phyloP scores from a whole-genome alignment of 2,113 vertebrate genomes.

The Protobothrops flavoviridis region DNA sequence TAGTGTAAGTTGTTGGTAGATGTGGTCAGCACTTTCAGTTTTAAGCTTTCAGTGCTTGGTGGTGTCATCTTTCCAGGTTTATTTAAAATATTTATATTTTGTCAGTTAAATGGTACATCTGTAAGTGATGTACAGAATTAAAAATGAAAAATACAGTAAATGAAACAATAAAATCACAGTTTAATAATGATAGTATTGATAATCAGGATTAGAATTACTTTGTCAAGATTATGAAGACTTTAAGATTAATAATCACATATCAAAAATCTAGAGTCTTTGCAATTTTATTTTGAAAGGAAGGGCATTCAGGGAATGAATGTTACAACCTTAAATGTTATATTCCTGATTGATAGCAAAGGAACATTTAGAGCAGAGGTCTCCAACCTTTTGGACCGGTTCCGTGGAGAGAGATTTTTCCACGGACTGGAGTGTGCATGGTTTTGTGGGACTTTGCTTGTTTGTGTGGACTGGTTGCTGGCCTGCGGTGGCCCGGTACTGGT shows the following conservation, averaged over 20 bases:
- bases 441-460: too few species aligned
- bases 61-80: background rate
- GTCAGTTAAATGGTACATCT: background rate
- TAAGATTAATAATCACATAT: background rate
- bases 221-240: background rate
- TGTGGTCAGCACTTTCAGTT: background rate
- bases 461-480: too few species aligned
- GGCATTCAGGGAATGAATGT: background rate
- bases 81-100: background rate
- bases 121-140: background rate
- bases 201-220: background rate
- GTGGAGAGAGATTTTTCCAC: too few species aligned
- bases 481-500: too few species aligned
- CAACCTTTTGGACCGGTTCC: too few species aligned
- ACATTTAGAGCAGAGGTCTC: background rate
- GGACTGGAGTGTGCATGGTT: too few species aligned
- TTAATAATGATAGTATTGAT: background rate
- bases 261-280: background rate
- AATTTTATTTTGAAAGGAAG: background rate
- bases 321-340: background rate
- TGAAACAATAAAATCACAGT: background rate
- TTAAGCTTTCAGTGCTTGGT: background rate
- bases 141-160: background rate
- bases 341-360: background rate
- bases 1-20: background rate